Evolutionary conservation across 2,113 vertebrate genomes (phyloP), one percentile per base, ranked within the genome.

Genomic region (Ceuthmochares aereus): DNA sequence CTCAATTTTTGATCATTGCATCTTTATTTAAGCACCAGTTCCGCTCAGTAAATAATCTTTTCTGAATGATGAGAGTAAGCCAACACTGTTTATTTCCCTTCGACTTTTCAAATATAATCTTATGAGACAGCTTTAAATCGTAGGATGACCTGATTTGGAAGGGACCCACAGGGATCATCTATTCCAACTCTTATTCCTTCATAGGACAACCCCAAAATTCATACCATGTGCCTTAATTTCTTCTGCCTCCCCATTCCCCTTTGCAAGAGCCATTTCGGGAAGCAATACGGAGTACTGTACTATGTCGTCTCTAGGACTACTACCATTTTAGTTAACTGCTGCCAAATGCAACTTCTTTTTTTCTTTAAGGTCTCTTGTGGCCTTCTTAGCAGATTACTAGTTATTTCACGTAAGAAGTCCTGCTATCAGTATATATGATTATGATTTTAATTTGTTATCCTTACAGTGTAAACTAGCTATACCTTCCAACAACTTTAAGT

Each of bases 101-200:
- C 81, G 72, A 63, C 32, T 96, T 91, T 93, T 81, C 59, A 72
- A 90, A 74, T 63, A 37, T 76, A 86, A 69, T 87, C 51, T 91
- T 87, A 82, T 34, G 67, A 47, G 55, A 88, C 40, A 29, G 21
- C 69, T 91, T 26, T 91, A 63, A 91, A 85, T 83, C 43, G 15
- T 19, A 45, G 16, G 18, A 45, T 45, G 43, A 45, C 43, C 12
- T 45, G 43, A 45, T 16, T 19, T 16, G 43, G 43, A 45, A 19
- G 43, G 43, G 15, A 18, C 43, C 18, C 43, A 45, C 43, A 16
- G 15, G 43, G 43, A 45, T 45, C 43, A 45, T 16, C 43, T 45
- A 45, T 16, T 45, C 14, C 43, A 45, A 45, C 43, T 45, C 43
- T 19, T 18, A 16, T 45, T 14, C 43, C 43, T 45, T 45, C 43